These are phyloP conservation scores for Urocolius indicus DNA, from an alignment of 2,113 vertebrate genomes.

Conservation along the genomic window DNA sequence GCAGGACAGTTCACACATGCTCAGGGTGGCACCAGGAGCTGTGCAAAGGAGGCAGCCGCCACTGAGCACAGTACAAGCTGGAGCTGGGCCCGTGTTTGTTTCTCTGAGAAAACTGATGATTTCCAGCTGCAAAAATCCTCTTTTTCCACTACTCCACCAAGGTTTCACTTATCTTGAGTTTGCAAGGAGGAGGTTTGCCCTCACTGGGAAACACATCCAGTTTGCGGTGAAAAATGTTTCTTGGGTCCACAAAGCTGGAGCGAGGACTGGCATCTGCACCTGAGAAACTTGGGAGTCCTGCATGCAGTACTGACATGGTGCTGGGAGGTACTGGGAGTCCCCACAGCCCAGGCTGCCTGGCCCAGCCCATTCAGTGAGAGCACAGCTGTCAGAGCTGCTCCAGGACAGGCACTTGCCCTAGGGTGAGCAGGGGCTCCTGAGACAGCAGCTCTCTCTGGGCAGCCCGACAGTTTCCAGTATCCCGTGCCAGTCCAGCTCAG, in stretches of 20 bases:
- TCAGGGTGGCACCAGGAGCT: not conserved
- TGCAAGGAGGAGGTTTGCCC: not conserved
- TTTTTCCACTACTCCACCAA: accelerated
- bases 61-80: not conserved
- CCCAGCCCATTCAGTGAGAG: too few species aligned
- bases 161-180: not conserved
- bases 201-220: not conserved
- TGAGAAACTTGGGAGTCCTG: accelerated
- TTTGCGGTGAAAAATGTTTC: not conserved
- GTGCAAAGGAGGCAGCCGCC: not conserved
- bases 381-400: too few species aligned
- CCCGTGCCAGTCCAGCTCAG: not conserved
- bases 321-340: not conserved
- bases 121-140: not conserved
- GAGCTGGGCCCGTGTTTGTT: not conserved
- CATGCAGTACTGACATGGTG: accelerated
- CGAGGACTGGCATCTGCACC: accelerated
- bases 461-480: not conserved
- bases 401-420: too few species aligned
- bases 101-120: not conserved
- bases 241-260: not conserved
- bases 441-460: too few species aligned
- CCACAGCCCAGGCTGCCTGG: too few species aligned
- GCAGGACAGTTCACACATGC: accelerated
- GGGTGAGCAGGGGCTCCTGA: too few species aligned